Conservation (phyloP, 2,113 vertebrate species). For the Phasianus colchicus region DNA sequence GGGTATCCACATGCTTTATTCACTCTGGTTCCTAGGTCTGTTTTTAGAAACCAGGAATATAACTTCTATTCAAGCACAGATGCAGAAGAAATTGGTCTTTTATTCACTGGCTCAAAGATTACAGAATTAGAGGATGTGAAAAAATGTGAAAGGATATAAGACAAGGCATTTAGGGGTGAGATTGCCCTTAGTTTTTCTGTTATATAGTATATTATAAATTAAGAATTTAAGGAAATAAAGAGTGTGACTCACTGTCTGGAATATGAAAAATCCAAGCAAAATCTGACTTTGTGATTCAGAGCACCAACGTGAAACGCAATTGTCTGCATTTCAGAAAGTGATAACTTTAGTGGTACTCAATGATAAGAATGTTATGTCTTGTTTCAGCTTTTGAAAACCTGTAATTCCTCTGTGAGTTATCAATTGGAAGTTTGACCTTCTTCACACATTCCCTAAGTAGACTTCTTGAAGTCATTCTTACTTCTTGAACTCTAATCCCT, state of each 20-base stretch:
- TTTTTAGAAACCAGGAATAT: background rate
- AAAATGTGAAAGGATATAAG: background rate
- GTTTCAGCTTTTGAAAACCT: slow-evolving; percentile 23
- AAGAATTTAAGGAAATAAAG: background rate
- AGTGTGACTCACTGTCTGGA: background rate
- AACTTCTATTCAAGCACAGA: background rate
- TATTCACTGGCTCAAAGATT: background rate
- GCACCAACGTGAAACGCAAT: background rate
- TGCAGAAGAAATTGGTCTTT: background rate
- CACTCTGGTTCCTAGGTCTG: background rate
- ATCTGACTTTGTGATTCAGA: background rate
- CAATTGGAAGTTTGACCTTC: background rate
- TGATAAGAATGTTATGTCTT: background rate
- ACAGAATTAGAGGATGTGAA: background rate
- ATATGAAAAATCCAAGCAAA: background rate
- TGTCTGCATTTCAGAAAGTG: background rate
- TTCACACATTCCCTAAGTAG: background rate
- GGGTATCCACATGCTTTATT: background rate
- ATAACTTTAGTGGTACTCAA: background rate
- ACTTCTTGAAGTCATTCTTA: slow-evolving; percentile 13
- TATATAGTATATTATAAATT: background rate
- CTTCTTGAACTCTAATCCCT: background rate
- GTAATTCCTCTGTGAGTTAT: slow-evolving; percentile 13
- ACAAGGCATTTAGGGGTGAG: background rate
- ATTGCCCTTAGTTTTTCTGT: background rate